phyloP scores from a whole-genome alignment of 2,113 vertebrate species.

The Cervus canadensis region DNA sequence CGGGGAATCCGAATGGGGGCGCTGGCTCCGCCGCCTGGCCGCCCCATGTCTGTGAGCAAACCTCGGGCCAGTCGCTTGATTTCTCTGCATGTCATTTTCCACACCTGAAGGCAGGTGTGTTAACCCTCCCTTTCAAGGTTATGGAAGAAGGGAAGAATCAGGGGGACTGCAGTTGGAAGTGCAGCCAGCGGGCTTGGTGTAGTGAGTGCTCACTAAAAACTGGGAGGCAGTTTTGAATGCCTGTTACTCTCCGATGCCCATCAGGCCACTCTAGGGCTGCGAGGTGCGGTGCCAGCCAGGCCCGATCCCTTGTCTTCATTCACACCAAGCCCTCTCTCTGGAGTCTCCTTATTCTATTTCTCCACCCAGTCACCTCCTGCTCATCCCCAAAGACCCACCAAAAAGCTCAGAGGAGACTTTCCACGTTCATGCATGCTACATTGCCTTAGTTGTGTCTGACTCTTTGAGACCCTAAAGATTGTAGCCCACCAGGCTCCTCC shows the following conservation, averaged over 20 bases:
- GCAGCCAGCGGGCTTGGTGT: accelerated
- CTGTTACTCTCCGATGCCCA: accelerated
- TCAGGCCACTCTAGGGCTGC: background rate
- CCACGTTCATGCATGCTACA: accelerated
- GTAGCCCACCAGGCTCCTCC: background rate
- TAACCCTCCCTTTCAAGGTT: background rate
- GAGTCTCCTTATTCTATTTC: background rate
- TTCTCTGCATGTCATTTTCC: background rate
- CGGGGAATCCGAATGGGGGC: accelerated
- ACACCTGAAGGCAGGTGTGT: background rate
- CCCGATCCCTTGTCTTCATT: background rate
- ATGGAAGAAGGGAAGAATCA: background rate
- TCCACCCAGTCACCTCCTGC: background rate
- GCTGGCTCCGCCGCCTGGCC: background rate
- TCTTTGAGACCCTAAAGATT: background rate
- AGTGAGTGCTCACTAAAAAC: background rate
- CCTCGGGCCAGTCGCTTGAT: background rate
- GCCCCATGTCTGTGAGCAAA: accelerated
- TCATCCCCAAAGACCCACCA: background rate
- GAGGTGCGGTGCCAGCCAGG: accelerated
- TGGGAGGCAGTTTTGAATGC: accelerated
- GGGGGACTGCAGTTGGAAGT: background rate
- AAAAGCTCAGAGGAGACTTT: background rate
- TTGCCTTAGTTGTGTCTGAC: background rate
- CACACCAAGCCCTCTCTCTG: accelerated